Conservation (phyloP, 2,797 vertebrate species). For the Myiothlypis coronata region DNA sequence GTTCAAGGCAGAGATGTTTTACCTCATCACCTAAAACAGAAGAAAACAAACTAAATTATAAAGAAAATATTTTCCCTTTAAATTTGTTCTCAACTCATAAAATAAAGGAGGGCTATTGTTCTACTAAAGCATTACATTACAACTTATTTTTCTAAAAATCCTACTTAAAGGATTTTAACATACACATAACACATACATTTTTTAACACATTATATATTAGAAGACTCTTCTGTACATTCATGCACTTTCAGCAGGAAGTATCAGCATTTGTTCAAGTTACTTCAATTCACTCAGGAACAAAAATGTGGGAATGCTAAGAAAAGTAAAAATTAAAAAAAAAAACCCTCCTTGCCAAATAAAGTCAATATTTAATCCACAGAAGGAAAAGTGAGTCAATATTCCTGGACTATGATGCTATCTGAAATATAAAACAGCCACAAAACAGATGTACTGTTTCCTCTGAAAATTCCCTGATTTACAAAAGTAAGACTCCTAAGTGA, state of each 20-base stretch:
- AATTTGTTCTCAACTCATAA: background rate
- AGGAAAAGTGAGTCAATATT: background rate
- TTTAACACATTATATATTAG: background rate
- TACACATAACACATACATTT: too few species aligned
- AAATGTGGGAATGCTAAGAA: background rate
- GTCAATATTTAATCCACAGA: background rate
- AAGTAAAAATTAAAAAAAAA: background rate
- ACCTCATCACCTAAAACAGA: constrained; percentile 84
- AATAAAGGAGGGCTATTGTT: background rate
- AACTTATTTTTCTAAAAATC: background rate
- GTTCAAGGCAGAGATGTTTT: constrained; percentile 84
- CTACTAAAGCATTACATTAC: background rate
- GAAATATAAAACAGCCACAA: background rate
- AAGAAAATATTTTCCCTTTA: background rate
- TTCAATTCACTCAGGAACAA: background rate
- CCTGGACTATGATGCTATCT: background rate
- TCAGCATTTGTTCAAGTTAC: background rate
- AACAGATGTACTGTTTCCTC: background rate
- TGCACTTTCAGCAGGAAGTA: background rate
- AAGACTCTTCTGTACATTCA: background rate
- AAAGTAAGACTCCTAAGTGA: background rate
- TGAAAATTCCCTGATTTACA: background rate
- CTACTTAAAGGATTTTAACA: background rate
- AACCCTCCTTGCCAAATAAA: background rate
- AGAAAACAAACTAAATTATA: background rate